Base-by-base conservation (phyloP, 2,113 vertebrate species). In the Peromyscus polionotus region DNA sequence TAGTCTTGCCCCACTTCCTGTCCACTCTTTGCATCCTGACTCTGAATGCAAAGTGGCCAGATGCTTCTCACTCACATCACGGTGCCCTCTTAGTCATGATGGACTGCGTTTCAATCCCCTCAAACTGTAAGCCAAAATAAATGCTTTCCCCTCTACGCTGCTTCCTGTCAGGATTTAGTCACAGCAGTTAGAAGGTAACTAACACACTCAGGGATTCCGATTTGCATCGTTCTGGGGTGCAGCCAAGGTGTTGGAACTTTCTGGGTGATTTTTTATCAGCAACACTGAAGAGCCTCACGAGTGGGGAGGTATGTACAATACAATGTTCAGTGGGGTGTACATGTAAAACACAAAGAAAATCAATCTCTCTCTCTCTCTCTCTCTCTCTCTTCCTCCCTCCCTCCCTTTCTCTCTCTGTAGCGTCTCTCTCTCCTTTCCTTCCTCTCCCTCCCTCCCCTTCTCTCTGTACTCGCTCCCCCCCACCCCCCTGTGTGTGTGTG, bases 271-370 rank as follows among this genome's bases (percentile, higher is more conserved):
- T 12, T 88, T 51, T 42, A 39, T 31, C 48, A 17, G 1, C 13
- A 26, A 26, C 11, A 26, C 57, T 75, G 88, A 88, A 75, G 33
- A 80, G 22, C 17, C 2, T 2, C 33, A 3, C 31, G 24, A 42
- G 2, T 39, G 76, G 70, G 22, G 45, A 45, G 90, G 6, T 3
- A 19, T 6, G 4, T 73, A 12, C 2, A 68, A 20, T 54, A 2
- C 11, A 4, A 14, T 10, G 16, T 2, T 5, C 33, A n/a, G 16
- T 3, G 0, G 2, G 7, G n/a, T 26, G 22, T 12, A 10, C 88
- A 68, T 42, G 22, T n/a, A 5, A 28, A 93, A 86, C 7, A 54
- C 76, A 87, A 70, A 26, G 75, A 88, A 85, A 39, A 20, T 63
- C 3, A 61, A 6, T 61, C 3, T n/a, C 3, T 54, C 17, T 4